These are phyloP conservation scores for Engraulis encrasicolus DNA, from an alignment of 2,113 vertebrate genomes.

Conservation along the genomic window DNA sequence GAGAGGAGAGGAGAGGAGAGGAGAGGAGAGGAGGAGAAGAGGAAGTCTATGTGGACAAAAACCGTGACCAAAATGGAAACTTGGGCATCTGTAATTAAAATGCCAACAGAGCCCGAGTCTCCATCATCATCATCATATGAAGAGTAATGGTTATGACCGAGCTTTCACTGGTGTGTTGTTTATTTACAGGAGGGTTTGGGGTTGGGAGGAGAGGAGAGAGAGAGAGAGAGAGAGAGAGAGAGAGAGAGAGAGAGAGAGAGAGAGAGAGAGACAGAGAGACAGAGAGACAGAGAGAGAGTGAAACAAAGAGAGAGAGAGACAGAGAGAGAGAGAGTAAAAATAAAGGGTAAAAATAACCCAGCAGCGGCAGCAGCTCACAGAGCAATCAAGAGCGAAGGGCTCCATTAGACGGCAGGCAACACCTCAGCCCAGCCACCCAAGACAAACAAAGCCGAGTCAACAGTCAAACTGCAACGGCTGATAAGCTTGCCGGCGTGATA, in stretches of 20 bases:
- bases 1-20: no score
- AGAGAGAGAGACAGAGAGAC: no score
- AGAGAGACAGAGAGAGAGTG: no score
- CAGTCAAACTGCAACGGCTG: background rate
- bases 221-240: no score
- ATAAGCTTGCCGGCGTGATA: background rate
- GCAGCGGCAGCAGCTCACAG: background rate
- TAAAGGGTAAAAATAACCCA: background rate
- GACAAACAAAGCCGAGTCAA: background rate
- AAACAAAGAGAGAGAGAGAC: no score
- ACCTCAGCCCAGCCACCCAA: background rate
- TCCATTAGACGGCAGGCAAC: background rate
- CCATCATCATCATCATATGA: background rate
- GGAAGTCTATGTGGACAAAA: background rate
- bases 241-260: no score
- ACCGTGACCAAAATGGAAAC: conserved; percentile 3
- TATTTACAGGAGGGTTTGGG: background rate
- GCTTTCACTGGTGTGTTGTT: background rate
- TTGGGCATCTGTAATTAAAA: conserved; percentile 18
- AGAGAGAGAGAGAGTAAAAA: no score
- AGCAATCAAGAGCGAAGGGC: background rate
- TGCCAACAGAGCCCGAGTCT: background rate
- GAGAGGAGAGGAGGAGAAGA: no score
- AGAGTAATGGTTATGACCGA: background rate
- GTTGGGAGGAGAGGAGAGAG: no score